phyloP scores from a whole-genome alignment of 2,888 invertebrate species.

The Sarcophaga carnaria region DNA sequence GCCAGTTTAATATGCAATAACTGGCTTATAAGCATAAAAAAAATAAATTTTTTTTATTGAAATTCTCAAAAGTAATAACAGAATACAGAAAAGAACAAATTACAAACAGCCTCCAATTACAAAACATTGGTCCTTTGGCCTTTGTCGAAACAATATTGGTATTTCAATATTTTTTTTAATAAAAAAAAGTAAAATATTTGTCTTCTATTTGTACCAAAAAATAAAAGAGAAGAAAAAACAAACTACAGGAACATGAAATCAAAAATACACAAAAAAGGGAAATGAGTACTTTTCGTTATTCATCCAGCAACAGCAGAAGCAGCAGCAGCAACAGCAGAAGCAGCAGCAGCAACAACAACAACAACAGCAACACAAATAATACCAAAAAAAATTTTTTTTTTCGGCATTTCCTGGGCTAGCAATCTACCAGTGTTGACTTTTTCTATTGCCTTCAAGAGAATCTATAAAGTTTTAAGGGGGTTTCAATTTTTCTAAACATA shows the following conservation, averaged over 20 bases:
- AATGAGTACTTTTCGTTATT: constrained; percentile 24
- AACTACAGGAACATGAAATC: background rate
- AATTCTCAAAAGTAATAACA: background rate
- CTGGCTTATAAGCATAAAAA: background rate
- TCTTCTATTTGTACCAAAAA: constrained; percentile 35
- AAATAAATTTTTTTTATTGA: no score
- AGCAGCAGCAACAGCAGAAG: background rate
- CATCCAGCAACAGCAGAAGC: constrained; percentile 40
- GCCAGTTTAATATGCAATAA: constrained; percentile 22
- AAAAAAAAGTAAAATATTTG: constrained; percentile 63
- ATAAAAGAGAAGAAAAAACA: background rate
- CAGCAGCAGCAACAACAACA: background rate
- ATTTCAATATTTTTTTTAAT: constrained; percentile 53
- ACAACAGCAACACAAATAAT: background rate
- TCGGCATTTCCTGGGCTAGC: constrained; percentile 22
- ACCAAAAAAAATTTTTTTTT: background rate
- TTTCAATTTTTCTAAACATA: constrained; percentile 17
- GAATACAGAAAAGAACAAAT: constrained; percentile 23
- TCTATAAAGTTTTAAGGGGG: constrained; percentile 34
- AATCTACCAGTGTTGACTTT: constrained; percentile 56
- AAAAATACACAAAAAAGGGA: background rate
- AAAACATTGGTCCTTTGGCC: background rate
- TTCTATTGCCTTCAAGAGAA: constrained; percentile 56
- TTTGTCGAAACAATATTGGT: constrained; percentile 41
- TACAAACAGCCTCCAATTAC: background rate